These are phyloP conservation scores for Pollenia amentaria DNA, from an alignment of 2,888 invertebrate species.

Conservation along the genomic window DNA sequence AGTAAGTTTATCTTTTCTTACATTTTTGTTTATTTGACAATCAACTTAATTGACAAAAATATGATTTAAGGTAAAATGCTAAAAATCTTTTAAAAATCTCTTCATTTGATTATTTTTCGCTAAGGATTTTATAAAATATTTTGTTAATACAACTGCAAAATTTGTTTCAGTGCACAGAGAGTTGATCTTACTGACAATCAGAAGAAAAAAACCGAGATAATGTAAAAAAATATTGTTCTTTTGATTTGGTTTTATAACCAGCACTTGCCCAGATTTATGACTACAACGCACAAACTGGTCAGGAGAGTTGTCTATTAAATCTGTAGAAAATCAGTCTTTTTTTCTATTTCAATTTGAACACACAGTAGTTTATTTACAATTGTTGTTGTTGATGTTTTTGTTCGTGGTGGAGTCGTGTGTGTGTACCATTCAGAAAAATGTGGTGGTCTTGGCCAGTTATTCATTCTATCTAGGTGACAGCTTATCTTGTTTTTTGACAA, in stretches of 20 bases:
- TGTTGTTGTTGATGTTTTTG: conserved; percentile 39
- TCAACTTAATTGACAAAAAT: no score
- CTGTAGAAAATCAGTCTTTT: conserved; percentile 10
- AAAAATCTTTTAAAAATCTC: no score
- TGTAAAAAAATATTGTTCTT: conserved; percentile 4
- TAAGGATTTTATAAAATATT: no score
- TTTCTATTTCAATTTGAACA: neutral
- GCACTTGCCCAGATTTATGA: conserved; percentile 61
- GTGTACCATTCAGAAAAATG: conserved; percentile 18
- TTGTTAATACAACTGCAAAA: no score
- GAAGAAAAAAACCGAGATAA: conserved; percentile 1
- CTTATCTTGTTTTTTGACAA: conserved; percentile 80
- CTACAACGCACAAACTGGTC: conserved; percentile 5
- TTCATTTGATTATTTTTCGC: no score
- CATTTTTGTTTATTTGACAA: no score
- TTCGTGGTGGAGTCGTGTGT: conserved; percentile 3
- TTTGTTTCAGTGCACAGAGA: neutral
- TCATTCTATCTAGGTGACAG: conserved; percentile 78
- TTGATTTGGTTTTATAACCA: conserved; percentile 55
- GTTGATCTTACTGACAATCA: neutral
- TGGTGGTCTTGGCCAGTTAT: conserved; percentile 63
- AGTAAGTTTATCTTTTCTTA: no score
- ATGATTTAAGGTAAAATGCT: no score
- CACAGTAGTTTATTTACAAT: conserved; percentile 65
- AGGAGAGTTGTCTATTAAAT: conserved; percentile 18